Conservation (phyloP, 2,888 invertebrate species). For the Neocrepidodera transversa region DNA sequence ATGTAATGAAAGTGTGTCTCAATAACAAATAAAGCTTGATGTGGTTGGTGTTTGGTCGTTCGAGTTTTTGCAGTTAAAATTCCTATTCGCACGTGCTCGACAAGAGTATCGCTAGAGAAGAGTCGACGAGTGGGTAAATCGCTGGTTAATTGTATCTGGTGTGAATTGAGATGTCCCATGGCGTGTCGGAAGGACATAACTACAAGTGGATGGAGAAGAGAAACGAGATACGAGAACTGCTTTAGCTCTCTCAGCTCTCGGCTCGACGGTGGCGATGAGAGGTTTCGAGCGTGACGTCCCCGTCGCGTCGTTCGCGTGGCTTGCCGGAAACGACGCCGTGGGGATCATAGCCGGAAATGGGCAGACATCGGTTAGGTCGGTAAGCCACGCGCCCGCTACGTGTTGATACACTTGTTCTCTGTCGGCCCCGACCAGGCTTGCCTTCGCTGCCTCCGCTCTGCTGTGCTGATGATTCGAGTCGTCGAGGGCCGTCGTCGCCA, state of each 20-base stretch:
- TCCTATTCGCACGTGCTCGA: neutral
- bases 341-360: slow-evolving; percentile 55
- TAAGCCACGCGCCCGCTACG: slow-evolving; percentile 55
- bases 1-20: too few species aligned
- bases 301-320: slow-evolving; percentile 46
- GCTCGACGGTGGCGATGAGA: slow-evolving; percentile 25
- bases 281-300: slow-evolving; percentile 50
- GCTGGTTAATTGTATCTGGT: slow-evolving; percentile 41
- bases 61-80: neutral
- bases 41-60: too few species aligned
- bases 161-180: slow-evolving; percentile 54
- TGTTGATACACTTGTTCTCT: slow-evolving; percentile 54
- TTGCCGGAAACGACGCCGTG: slow-evolving; percentile 53
- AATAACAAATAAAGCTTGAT: too few species aligned
- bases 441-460: slow-evolving; percentile 28
- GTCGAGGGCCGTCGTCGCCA: slow-evolving; percentile 11
- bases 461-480: slow-evolving; percentile 1
- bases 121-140: slow-evolving; percentile 29
- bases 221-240: slow-evolving; percentile 32
- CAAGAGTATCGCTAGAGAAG: slow-evolving; percentile 12
- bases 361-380: slow-evolving; percentile 57
- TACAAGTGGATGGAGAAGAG: slow-evolving; percentile 33
- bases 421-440: slow-evolving; percentile 32
- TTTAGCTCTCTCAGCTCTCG: slow-evolving; percentile 5
- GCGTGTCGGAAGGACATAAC: slow-evolving; percentile 39